Conservation (phyloP, 2,797 vertebrate genomes). For the Acropternis orthonyx region DNA sequence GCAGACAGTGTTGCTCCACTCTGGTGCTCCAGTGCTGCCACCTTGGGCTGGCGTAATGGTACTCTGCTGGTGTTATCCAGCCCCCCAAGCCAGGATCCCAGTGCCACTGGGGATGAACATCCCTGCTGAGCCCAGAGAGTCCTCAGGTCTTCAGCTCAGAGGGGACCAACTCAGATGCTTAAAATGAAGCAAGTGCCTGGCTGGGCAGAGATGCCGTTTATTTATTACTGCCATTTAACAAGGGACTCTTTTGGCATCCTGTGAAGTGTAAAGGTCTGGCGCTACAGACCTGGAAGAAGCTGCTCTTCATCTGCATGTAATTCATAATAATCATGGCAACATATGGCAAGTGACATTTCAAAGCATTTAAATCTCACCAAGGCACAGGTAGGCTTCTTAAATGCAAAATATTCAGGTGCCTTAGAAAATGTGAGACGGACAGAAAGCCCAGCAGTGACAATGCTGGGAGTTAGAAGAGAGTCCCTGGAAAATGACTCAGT, state of each 20-base stretch:
- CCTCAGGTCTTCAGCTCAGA: not conserved
- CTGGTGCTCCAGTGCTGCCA: not conserved
- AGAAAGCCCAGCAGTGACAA: not conserved
- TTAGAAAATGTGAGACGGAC: not conserved
- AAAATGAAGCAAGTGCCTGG: not conserved
- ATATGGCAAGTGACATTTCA: slow-evolving; percentile 38
- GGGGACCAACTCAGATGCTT: accelerated
- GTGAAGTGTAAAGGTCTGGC: not conserved
- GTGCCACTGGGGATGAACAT: not conserved
- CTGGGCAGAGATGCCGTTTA: not conserved
- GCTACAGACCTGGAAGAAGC: not conserved
- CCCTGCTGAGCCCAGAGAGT: accelerated
- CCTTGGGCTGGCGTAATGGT: not conserved
- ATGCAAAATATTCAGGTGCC: not conserved
- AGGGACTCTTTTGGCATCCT: not conserved
- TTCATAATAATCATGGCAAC: not conserved
- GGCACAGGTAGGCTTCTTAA: not conserved
- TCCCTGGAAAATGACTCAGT: not conserved
- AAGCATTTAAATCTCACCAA: not conserved
- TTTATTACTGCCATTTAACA: not conserved
- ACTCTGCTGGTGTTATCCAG: not conserved
- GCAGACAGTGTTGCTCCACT: not conserved
- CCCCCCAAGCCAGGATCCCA: not conserved
- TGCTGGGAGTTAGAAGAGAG: not conserved
- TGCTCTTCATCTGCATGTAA: not conserved